phyloP scores from a whole-genome alignment of 2,797 vertebrate species.

The Tolypeutes matacus region DNA sequence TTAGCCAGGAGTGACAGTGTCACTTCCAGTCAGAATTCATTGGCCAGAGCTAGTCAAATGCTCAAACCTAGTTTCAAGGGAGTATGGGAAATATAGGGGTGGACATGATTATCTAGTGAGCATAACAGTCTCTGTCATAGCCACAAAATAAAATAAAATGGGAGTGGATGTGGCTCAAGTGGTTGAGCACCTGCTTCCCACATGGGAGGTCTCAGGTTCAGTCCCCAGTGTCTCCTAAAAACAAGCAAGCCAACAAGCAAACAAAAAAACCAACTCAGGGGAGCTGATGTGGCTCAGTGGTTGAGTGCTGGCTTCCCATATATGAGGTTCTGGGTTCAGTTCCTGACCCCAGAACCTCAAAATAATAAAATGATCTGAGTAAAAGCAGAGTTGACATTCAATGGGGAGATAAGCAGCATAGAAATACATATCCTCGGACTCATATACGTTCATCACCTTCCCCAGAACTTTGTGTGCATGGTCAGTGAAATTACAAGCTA shows the following conservation, averaged over 20 bases:
- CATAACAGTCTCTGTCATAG: neutral
- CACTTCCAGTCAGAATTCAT: neutral
- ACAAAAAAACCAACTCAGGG: too few species aligned
- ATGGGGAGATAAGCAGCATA: neutral
- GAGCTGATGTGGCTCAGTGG: too few species aligned
- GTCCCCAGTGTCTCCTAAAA: too few species aligned
- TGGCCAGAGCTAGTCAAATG: neutral
- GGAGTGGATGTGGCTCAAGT: too few species aligned
- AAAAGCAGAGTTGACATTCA: neutral
- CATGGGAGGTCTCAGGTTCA: too few species aligned
- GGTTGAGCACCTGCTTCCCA: too few species aligned
- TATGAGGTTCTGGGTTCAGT: too few species aligned
- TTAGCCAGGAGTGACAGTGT: conserved; percentile 46
- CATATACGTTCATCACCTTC: neutral
- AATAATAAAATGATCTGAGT: neutral
- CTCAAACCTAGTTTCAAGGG: conserved; percentile 9
- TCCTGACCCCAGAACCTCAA: neutral
- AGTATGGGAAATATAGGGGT: neutral
- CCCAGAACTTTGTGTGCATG: neutral
- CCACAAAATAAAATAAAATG: neutral
- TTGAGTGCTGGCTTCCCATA: too few species aligned
- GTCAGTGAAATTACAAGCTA: conserved; percentile 28
- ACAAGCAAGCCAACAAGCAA: too few species aligned
- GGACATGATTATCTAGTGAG: neutral
- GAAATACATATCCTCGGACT: neutral